Evolutionary conservation across 2,797 vertebrate species (phyloP).

Genomic region (Peromyscus attwateri): DNA sequence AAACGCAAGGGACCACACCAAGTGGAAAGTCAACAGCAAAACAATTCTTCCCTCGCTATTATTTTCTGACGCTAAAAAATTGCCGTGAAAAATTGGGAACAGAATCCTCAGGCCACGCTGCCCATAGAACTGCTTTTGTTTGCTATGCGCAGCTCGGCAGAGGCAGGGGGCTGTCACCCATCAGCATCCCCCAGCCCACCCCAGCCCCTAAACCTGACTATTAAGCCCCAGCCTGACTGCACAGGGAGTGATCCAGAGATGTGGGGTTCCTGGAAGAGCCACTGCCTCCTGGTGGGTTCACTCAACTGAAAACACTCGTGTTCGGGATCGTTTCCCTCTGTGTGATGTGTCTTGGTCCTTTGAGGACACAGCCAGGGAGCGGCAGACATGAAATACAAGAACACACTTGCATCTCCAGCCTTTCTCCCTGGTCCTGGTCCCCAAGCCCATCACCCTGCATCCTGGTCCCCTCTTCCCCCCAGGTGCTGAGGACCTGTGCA

Average conservation of each 20-base stretch:
- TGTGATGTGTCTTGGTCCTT: background rate
- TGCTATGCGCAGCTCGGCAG: background rate
- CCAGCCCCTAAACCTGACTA: background rate
- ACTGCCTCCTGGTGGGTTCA: background rate
- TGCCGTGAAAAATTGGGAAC: background rate
- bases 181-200: background rate
- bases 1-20: background rate
- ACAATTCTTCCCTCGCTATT: background rate
- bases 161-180: background rate
- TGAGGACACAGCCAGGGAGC: background rate
- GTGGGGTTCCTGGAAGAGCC: background rate
- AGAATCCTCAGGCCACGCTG: background rate
- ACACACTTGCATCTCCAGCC: fast-evolving
- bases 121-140: fast-evolving
- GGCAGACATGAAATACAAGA: background rate
- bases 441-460: background rate
- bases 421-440: background rate
- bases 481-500: conserved; percentile 88
- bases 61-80: background rate
- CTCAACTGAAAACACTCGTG: background rate
- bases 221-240: background rate
- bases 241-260: background rate
- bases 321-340: background rate
- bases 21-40: background rate
- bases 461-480: fast-evolving